These are phyloP conservation scores for Apamea epomidion DNA, from an alignment of 2,888 invertebrate species.

Conservation along the genomic window DNA sequence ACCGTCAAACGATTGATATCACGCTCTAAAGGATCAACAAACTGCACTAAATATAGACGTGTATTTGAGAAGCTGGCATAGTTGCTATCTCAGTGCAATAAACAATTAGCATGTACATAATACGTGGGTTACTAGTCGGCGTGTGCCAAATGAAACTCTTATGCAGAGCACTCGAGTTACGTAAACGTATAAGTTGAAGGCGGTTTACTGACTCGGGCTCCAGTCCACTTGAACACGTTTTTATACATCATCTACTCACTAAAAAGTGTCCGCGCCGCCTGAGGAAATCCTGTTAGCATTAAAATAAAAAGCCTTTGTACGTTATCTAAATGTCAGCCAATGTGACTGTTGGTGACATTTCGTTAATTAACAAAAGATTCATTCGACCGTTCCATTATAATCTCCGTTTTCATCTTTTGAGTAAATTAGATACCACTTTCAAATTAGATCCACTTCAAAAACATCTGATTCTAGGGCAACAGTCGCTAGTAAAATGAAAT, in stretches of 20 bases:
- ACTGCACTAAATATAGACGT: constrained; percentile 48
- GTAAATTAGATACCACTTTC: constrained; percentile 43
- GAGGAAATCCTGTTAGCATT: constrained; percentile 15
- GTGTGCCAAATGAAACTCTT: constrained; percentile 73
- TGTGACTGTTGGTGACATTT: constrained; percentile 50
- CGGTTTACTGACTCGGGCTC: constrained; percentile 77
- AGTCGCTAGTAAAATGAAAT: constrained; percentile 36
- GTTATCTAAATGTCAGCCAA: constrained; percentile 49
- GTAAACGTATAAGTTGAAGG: constrained; percentile 77
- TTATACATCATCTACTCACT: constrained; percentile 65
- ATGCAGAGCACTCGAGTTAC: constrained; percentile 73
- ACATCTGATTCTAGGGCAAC: constrained; percentile 23
- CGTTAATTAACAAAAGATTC: constrained; percentile 52
- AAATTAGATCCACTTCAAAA: no score
- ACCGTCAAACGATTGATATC: constrained; percentile 20
- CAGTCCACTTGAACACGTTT: constrained; percentile 77
- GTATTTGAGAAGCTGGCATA: constrained; percentile 33
- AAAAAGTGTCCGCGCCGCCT: constrained; percentile 33
- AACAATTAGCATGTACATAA: constrained; percentile 50
- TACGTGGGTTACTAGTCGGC: constrained; percentile 65
- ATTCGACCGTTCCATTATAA: constrained; percentile 37
- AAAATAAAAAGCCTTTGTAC: constrained; percentile 35
- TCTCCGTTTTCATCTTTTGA: constrained; percentile 45
- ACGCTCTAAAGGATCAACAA: constrained; percentile 21
- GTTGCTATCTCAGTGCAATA: constrained; percentile 38